Evolutionary conservation across 2,113 vertebrate species (phyloP).

Genomic region (Pterophyllum scalare): DNA sequence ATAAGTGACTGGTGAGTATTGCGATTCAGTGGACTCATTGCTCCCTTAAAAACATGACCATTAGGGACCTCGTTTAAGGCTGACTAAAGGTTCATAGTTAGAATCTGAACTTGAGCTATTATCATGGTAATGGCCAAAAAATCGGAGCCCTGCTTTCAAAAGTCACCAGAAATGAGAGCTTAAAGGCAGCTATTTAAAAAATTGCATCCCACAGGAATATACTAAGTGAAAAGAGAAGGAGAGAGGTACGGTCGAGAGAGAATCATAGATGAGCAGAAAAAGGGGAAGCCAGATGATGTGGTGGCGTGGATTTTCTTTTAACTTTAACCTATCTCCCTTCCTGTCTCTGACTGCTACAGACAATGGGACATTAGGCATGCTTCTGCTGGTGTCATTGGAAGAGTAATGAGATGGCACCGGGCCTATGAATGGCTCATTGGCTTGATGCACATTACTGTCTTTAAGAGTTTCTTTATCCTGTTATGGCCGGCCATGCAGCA

Average conservation of each 20-base stretch:
- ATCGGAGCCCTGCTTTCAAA: conserved; percentile 48
- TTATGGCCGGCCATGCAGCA: conserved; percentile 65
- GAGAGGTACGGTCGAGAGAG: conserved; percentile 2
- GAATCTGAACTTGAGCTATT: conserved; percentile 61
- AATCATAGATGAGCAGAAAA: not conserved
- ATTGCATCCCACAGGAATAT: conserved; percentile 53
- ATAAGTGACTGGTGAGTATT: conserved; percentile 41
- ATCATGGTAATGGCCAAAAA: conserved; percentile 58
- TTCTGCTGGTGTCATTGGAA: conserved; percentile 67
- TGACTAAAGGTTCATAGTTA: conserved; percentile 59
- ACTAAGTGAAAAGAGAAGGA: conserved; percentile 23
- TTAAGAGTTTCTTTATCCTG: conserved; percentile 73
- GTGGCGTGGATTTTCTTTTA: conserved; percentile 30
- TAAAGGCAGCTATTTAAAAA: conserved; percentile 53
- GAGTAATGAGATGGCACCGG: conserved; percentile 78
- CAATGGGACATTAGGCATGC: conserved; percentile 67
- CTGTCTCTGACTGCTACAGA: conserved; percentile 56
- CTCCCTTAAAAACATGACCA: conserved; percentile 54
- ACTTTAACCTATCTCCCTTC: conserved; percentile 45
- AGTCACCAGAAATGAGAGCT: conserved; percentile 58
- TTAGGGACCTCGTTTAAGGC: conserved; percentile 61
- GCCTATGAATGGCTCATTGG: conserved; percentile 76
- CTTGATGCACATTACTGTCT: conserved; percentile 74
- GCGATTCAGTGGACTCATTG: conserved; percentile 44
- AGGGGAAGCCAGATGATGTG: conserved; percentile 18